Evolutionary conservation across 2,888 invertebrate genomes (phyloP), one percentile per base, ranked within the genome.

Genomic region (Ceratothoa steindachneri): DNA sequence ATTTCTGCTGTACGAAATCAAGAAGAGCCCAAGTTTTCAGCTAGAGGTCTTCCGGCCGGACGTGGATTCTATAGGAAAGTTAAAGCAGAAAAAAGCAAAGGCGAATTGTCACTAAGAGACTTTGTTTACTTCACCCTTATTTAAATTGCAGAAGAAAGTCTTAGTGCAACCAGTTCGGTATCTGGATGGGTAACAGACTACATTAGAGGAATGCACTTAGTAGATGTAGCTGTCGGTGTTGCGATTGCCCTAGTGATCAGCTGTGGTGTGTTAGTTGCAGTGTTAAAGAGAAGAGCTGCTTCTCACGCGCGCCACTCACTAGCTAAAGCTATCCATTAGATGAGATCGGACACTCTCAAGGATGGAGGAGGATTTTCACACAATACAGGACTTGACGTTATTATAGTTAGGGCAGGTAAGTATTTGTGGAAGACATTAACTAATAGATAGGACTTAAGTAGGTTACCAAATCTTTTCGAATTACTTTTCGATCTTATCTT

Each of bases 281-380:
- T 60, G 1, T n/a, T 60, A 24, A 60, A 60, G 27, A 60, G 22
- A 9, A 60, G 27, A 60, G 60, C 60, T 24, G 60, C 60, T 7
- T 60, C 60, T 24, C 60, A 60, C 60, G 60, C 60, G 1, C 60
- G 60, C 24, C 60, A 60, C 1, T 24, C 60, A 24, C n/a, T 22
- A 24, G 22, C 60, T 1, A 60, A 60, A 7, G 22, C 60, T 3
- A 24, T 60, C 24, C 27, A 24, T 24, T n/a, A 60, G 24, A 24
- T 60, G 1, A 24, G 22, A 12, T 24, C 60, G 1, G 74, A 77
- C 7, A 60, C 71, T n/a, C 30, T 30, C 30, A 30, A 60, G n/a
- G 77, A 77, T 24, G 77, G 74, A 27, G 77, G 71, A 2, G 73
- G 77, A 60, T 75, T 75, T 60, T 65, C 69, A 22, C 29, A 31